Evolutionary conservation across 2,113 vertebrate genomes (phyloP), one percentile per base, ranked within the genome.

Genomic region (Lepus europaeus): DNA sequence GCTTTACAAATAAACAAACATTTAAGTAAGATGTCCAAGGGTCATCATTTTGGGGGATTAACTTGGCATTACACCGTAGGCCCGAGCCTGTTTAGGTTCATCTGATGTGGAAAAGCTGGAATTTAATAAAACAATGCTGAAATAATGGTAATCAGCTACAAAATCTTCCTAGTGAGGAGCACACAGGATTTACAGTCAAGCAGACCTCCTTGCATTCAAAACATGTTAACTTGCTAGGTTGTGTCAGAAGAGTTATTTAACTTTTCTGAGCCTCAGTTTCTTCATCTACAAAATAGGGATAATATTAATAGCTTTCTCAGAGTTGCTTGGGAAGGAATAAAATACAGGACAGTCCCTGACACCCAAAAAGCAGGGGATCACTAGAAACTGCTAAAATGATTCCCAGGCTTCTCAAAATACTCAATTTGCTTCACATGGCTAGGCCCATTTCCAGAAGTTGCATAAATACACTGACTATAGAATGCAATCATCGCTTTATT

Each of bases 61-160:
- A 39, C 19, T 93, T 74, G 70, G 11, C 69, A 66, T 90, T 45
- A 31, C 8, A 87, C 1, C 31, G 33, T 16, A 33, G 61, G 19
- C 81, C 78, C 85, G 36, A 59, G 51, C 39, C 45, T 86, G 5
- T 76, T 45, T n/a, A 25, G 13, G 17, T 74, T 87, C 4, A 14
- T 70, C 31, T 72, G 33, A n/a, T 19, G 5, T 74, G 72, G 68
- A 93, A 68, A 36, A 81, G n/a, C 25, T 53, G 22, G 16, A 79
- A 17, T 36, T 81, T 94, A 91, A 90, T 25, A 74, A 89, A 93
- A 72, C 63, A 85, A 63, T 25, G 81, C n/a, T n/a, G 49, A 85
- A 53, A 61, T 82, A 51, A 74, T 31, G 20, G 12, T 63, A 73
- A n/a, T 3, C 11, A 78, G 33, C 25, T 27, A 31, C 82, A 45